Base-by-base conservation (phyloP, 1,140 invertebrate genomes). In the Adoxophyes honmai region DNA sequence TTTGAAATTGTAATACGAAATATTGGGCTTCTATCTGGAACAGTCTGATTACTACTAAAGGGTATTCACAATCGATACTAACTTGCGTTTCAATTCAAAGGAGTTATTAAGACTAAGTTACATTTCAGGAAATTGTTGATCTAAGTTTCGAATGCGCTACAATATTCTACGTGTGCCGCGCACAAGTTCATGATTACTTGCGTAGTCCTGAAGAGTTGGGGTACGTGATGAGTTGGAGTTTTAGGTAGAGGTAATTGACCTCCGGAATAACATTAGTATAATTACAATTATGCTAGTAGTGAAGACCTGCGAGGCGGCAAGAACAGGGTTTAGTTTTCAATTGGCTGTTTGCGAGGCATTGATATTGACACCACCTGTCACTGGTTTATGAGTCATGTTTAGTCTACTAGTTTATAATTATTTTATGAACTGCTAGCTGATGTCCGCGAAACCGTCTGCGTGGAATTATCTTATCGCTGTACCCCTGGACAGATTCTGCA, bases 81-180 rank as follows among this genome's bases (percentile, higher is more conserved):
- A 48, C 16, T 48, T 48, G 42, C 16, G 10, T 48, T 18, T 28
- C 42, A 4, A 48, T 48, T 48, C 42, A 48, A 48, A 38, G 42
- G 21, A 33, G 16, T 48, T 48, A 48, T 48, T 48, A 21, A 48
- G 42, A 48, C 42, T 48, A 48, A 48, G 16, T 48, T 48, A 48
- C 38, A 39, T 18, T 28, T 48, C 42, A 48, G 42, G 42, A 48
- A 48, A 48, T 48, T 48, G 42, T 48, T 48, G 42, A 2, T 28
- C 42, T 48, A 48, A 48, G 42, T 48, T 48, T 48, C n/a, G 21
- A 44, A 10, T 11, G 16, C 28, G 21, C 7, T 21, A 42, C 8
- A 5, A 11, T 18, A 16, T 21, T 48, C 42, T 48, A n/a, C 14
- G 11, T 28, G 21, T 28, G 21, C 21, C 21, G 2, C 21, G 16